A percentile compares a stretch with the other conserved stretches of the same genome.
phyloP scores from a whole-genome alignment of 2,113 vertebrate species.

The Petaurus breviceps region DNA sequence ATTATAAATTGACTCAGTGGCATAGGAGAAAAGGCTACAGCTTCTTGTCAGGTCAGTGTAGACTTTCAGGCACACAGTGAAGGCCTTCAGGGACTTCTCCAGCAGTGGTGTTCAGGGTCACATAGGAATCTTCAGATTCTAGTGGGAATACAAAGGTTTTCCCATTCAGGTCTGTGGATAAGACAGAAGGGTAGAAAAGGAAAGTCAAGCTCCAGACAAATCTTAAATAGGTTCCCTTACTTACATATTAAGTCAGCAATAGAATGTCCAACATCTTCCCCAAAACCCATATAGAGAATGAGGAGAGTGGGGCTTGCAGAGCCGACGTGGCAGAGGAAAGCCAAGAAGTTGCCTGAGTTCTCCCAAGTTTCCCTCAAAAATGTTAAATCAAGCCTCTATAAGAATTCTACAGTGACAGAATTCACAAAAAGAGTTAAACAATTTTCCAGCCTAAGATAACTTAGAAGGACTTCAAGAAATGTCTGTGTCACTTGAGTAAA shows the following conservation, averaged over 20 bases:
- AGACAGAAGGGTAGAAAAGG: neutral
- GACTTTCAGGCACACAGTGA: constrained; percentile 58
- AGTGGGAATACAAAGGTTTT: constrained; percentile 56
- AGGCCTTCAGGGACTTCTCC: neutral
- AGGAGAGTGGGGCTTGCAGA: no score
- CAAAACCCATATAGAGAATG: neutral
- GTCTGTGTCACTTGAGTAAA: no score
- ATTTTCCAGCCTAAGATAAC: no score
- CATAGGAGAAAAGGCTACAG: constrained; percentile 61
- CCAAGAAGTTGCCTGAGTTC: neutral
- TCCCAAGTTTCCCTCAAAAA: no score
- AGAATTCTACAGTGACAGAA: no score
- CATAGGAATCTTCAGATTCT: neutral
- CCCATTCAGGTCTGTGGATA: constrained; percentile 21
- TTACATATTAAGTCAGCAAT: neutral
- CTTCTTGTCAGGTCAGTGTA: neutral
- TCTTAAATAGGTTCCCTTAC: neutral
- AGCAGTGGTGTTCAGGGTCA: neutral
- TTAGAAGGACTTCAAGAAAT: no score
- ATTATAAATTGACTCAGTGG: neutral
- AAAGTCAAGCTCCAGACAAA: neutral
- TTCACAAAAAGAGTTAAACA: no score
- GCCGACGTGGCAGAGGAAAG: no score
- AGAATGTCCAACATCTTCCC: neutral
- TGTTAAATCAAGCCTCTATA: no score